Evolutionary conservation across 2,113 vertebrate species (phyloP).

Genomic region (Notothenia coriiceps): DNA sequence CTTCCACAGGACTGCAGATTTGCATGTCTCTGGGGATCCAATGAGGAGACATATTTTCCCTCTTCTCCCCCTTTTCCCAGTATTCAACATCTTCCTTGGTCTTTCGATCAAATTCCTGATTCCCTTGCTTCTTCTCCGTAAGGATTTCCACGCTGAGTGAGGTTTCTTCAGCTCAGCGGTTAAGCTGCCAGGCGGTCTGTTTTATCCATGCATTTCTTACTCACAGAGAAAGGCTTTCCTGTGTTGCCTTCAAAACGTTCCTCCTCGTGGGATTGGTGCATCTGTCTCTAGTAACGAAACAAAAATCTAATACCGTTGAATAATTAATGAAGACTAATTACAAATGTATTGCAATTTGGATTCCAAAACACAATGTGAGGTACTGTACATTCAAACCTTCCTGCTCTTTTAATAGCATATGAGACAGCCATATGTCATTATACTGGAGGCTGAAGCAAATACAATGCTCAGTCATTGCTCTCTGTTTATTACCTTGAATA

Average conservation of each 20-base stretch:
- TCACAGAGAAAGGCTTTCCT: constrained; percentile 11
- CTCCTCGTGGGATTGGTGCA: constrained; percentile 3
- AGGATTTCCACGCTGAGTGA: constrained; percentile 12
- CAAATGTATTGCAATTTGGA: constrained; percentile 22
- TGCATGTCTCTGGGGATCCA: constrained; percentile 21
- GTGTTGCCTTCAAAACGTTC: constrained; percentile 15
- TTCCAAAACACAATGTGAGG: constrained; percentile 20
- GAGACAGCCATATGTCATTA: constrained; percentile 14
- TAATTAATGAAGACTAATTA: constrained; percentile 51
- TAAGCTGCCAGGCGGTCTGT: constrained; percentile 3
- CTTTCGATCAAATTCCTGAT: constrained; percentile 6
- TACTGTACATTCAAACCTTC: not conserved
- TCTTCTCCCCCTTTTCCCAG: not conserved
- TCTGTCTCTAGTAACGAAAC: constrained; percentile 24
- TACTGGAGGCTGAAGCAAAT: constrained; percentile 14
- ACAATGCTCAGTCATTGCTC: constrained; percentile 8
- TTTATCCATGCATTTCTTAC: constrained; percentile 15
- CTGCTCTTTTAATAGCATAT: constrained; percentile 2
- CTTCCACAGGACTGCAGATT: constrained; percentile 60
- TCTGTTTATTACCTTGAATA: constrained; percentile 20
- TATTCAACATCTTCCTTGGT: not conserved
- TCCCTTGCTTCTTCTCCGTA: constrained; percentile 2
- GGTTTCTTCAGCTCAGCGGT: constrained; percentile 15
- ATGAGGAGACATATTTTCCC: not conserved
- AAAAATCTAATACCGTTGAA: constrained; percentile 33